A percentile compares a stretch with the other conserved stretches of the same genome.
Evolutionary conservation across 2,113 vertebrate genomes (phyloP).

Genomic region (Gymnocephalus cernua): DNA sequence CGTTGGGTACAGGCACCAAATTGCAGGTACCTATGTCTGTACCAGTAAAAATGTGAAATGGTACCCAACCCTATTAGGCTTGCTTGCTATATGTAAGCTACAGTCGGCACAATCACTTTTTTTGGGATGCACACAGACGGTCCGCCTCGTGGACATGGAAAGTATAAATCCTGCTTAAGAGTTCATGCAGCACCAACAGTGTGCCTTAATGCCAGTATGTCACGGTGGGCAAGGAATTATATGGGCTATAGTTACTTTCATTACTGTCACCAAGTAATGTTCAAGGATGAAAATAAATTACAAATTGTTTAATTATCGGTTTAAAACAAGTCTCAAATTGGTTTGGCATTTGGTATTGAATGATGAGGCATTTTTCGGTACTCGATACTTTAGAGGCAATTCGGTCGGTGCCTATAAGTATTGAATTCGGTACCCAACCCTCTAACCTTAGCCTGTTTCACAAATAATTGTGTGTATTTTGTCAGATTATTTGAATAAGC

Average conservation of each 20-base stretch:
- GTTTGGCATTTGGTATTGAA: background rate
- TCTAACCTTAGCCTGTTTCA: background rate
- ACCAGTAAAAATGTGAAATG: too few relatives aligned
- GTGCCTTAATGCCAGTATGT: background rate
- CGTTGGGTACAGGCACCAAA: too few relatives aligned
- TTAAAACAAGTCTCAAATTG: background rate
- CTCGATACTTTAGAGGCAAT: too few relatives aligned
- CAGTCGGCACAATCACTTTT: too few relatives aligned
- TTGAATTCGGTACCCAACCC: too few relatives aligned
- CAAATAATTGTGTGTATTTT: background rate
- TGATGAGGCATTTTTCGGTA: too few relatives aligned
- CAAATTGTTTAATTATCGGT: background rate
- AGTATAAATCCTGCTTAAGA: background rate
- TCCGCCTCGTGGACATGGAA: too few relatives aligned
- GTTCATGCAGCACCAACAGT: background rate
- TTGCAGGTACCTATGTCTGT: too few relatives aligned
- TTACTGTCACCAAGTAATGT: background rate
- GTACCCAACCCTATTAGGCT: too few relatives aligned
- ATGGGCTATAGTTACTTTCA: background rate
- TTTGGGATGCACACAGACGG: too few relatives aligned
- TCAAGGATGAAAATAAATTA: background rate
- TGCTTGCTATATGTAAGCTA: too few relatives aligned
- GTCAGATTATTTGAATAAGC: background rate
- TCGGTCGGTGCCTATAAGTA: too few relatives aligned
- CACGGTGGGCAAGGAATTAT: background rate